Evolutionary conservation across 2,113 vertebrate genomes (phyloP).

Genomic region (Ginglymostoma cirratum): DNA sequence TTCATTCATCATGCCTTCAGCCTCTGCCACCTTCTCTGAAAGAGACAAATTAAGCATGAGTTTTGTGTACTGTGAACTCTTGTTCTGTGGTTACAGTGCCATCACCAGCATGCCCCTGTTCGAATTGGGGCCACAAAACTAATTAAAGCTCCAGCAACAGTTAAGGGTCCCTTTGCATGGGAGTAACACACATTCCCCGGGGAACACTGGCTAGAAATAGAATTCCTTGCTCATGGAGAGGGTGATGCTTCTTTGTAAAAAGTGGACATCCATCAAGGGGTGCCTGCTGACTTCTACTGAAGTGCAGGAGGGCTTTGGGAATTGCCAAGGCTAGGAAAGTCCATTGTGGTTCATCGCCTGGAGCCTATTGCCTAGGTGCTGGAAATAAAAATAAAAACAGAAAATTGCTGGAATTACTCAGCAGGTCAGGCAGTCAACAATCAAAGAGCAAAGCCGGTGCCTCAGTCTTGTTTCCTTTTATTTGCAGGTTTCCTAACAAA

Average conservation of each 20-base stretch:
- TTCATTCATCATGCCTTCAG: constrained; percentile 24
- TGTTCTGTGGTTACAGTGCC: neutral
- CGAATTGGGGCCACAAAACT: neutral
- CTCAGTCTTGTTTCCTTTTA: too few species aligned
- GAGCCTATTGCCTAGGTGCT: neutral
- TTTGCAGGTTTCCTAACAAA: too few species aligned
- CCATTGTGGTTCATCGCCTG: neutral
- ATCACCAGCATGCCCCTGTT: neutral
- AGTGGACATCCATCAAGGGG: neutral
- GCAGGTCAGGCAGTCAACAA: too few species aligned
- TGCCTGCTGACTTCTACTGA: neutral
- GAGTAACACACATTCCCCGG: neutral
- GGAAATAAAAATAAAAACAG: too few species aligned
- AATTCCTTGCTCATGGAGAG: neutral
- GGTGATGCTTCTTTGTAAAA: neutral
- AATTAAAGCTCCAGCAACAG: neutral
- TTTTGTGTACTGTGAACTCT: neutral
- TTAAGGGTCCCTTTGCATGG: neutral
- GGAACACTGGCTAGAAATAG: neutral
- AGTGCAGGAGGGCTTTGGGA: neutral
- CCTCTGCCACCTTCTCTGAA: constrained; percentile 3
- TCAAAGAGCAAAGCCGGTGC: too few species aligned
- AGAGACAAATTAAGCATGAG: neutral
- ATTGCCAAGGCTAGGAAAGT: neutral
- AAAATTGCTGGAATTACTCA: too few species aligned